phyloP scores from a whole-genome alignment of 2,797 vertebrate species.

The Sebastes minor region DNA sequence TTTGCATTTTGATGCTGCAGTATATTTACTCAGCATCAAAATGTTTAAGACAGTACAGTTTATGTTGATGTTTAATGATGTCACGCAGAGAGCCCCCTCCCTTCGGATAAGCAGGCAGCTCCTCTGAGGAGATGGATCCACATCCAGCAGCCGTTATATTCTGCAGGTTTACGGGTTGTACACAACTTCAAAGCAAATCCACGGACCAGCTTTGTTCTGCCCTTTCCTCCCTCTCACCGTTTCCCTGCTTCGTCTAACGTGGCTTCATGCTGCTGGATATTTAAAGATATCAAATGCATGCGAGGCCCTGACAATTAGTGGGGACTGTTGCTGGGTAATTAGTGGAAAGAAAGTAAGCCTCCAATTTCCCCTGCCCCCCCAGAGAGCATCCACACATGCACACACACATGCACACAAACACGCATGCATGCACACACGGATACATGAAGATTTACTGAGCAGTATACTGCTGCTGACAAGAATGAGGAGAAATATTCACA shows the following conservation, averaged over 20 bases:
- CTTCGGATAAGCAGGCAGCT: background rate
- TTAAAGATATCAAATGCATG: slow-evolving; percentile 61
- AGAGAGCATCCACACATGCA: slow-evolving; percentile 6
- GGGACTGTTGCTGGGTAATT: slow-evolving; percentile 70
- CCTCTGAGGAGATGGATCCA: background rate
- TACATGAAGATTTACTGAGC: background rate
- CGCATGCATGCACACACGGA: background rate
- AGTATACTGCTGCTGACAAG: background rate
- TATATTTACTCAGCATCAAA: background rate
- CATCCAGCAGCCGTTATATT: slow-evolving; percentile 11
- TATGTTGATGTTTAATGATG: background rate
- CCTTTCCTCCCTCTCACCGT: background rate
- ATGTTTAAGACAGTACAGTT: background rate
- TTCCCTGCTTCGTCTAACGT: background rate
- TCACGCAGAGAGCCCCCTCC: background rate
- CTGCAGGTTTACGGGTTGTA: slow-evolving; percentile 10
- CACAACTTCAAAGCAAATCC: slow-evolving; percentile 35
- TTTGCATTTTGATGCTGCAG: background rate
- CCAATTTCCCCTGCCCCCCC: slow-evolving; percentile 15
- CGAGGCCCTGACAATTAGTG: slow-evolving; percentile 60
- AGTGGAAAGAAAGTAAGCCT: slow-evolving; percentile 60
- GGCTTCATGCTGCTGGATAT: slow-evolving; percentile 44
- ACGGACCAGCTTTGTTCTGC: slow-evolving; percentile 43
- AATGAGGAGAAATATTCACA: background rate
- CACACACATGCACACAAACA: background rate